Evolutionary conservation across 2,113 vertebrate genomes (phyloP).

Genomic region (Tachycineta bicolor): DNA sequence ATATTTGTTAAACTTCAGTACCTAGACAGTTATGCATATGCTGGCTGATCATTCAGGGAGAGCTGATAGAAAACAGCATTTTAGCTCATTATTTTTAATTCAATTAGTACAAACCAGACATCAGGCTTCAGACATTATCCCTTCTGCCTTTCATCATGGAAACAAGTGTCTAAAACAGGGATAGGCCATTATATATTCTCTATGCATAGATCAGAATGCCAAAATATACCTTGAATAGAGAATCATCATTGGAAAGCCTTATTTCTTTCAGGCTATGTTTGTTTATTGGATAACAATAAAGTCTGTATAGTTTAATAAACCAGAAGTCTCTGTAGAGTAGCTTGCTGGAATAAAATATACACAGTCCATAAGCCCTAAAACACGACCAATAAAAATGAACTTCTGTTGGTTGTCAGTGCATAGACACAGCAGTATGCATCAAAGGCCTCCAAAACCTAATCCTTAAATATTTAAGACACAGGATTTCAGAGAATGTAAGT

Average conservation of each 20-base stretch:
- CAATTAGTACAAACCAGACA: conserved; percentile 32
- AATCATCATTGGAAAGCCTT: not conserved
- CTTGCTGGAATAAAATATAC: conserved; percentile 1
- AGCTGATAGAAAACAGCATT: not conserved
- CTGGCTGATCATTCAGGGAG: not conserved
- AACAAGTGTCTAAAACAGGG: not conserved
- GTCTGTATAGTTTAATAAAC: not conserved
- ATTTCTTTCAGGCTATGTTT: not conserved
- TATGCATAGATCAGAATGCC: not conserved
- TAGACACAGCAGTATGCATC: not conserved
- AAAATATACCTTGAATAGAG: not conserved
- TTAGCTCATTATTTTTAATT: conserved; percentile 15
- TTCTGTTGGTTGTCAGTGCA: not conserved
- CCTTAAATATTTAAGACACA: not conserved
- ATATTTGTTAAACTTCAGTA: not conserved
- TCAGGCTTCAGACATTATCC: not conserved
- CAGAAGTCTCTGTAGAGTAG: not conserved
- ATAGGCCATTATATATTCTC: not conserved
- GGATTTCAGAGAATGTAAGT: not conserved
- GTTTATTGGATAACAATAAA: not conserved
- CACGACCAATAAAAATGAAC: not conserved
- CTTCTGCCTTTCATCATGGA: not conserved
- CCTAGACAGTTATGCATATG: not conserved
- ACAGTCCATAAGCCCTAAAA: not conserved
- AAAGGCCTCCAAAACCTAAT: not conserved